Evolutionary conservation across 2,113 vertebrate species (phyloP), one percentile per base, ranked within the genome.

Genomic region (Chloropsis hardwickii): DNA sequence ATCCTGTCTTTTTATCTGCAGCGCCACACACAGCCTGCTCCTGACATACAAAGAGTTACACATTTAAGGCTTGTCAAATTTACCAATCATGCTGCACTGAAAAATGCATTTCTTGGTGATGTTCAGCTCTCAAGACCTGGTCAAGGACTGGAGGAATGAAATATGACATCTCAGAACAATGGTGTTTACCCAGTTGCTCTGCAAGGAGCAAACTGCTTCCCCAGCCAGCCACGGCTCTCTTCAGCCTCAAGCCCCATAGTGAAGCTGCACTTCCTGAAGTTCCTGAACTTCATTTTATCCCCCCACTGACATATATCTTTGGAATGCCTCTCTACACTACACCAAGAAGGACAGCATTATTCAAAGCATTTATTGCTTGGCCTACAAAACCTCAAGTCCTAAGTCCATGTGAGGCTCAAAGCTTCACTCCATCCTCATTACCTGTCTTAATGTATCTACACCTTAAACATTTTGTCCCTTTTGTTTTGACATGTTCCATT

Each of bases 391-490:
- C 25, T 54, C 40, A 69, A 53, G 45, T 14, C n/a, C 6, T 10
- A 53, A 25, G 14, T 14, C 10, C 4, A 1, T 2, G 10, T 10
- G 17, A 3, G 25, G 5, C 16, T n/a, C 13, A 56, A 9, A n/a
- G 25, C 20, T 80, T 72, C 23, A 31, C 12, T 88, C 31, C 22
- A 69, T 42, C 12, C 16, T 88, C 16, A 37, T 61, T 28, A 40
- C 37, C 39, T 13, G 25, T 28, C 39, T 17, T 14, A 40, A 39
- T 39, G 37, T 40, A 61, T 19, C 17, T 61, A 28, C 2, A 50
- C 2, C 7, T 23, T 40, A 28, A 79, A 5, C 0, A 0, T 39
- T 80, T 69, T 0, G 0, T 56, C 7, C 35, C 11, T 86, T 56
- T 53, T 66, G 13, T 65, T 90, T 86, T 66, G 24, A 6, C 19